phyloP scores from a whole-genome alignment of 2,797 vertebrate species.

The Menidia menidia region DNA sequence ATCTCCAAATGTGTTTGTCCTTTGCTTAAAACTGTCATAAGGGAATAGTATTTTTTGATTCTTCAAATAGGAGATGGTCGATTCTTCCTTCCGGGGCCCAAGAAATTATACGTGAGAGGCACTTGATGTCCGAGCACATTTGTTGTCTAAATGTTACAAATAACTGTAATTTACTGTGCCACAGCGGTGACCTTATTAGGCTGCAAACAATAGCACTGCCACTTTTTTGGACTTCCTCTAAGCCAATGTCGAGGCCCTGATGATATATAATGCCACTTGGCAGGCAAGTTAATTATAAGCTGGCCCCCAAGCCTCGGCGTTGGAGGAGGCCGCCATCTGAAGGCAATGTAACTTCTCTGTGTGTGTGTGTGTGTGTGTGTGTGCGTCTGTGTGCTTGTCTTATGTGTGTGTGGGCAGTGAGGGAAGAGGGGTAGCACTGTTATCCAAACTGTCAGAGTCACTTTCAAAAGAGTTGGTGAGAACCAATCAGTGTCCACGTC shows the following conservation, averaged over 20 bases:
- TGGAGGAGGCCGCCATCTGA: slow-evolving; percentile 82
- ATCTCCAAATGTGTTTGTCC: slow-evolving; percentile 13
- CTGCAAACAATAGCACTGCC: slow-evolving; percentile 82
- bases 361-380: slow-evolving; percentile 34
- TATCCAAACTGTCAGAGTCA: slow-evolving; percentile 89
- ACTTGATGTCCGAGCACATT: slow-evolving; percentile 79
- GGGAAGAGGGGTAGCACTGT: slow-evolving; percentile 70
- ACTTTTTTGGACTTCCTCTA: slow-evolving; percentile 85
- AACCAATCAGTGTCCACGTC: slow-evolving; percentile 59
- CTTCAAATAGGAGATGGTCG: slow-evolving; percentile 3
- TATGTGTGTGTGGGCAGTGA: slow-evolving; percentile 63
- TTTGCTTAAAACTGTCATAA: slow-evolving; percentile 22
- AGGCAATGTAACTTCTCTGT: slow-evolving; percentile 57
- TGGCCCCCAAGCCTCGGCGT: slow-evolving; percentile 81
- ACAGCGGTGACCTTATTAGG: slow-evolving; percentile 90
- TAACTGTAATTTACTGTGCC: slow-evolving; percentile 89
- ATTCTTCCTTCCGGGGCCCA: slow-evolving; percentile 15
- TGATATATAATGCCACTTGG: slow-evolving; percentile 92
- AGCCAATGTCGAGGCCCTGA: slow-evolving; percentile 80
- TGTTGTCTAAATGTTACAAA: slow-evolving; percentile 81
- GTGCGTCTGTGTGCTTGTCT: slow-evolving; percentile 32
- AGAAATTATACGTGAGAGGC: slow-evolving; percentile 47
- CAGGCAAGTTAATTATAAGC: slow-evolving; percentile 94
- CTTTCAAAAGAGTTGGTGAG: slow-evolving; percentile 80
- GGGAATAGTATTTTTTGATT: slow-evolving; percentile 8